phyloP scores from a whole-genome alignment of 2,113 vertebrate genomes.

The Hydrolagus affinis region DNA sequence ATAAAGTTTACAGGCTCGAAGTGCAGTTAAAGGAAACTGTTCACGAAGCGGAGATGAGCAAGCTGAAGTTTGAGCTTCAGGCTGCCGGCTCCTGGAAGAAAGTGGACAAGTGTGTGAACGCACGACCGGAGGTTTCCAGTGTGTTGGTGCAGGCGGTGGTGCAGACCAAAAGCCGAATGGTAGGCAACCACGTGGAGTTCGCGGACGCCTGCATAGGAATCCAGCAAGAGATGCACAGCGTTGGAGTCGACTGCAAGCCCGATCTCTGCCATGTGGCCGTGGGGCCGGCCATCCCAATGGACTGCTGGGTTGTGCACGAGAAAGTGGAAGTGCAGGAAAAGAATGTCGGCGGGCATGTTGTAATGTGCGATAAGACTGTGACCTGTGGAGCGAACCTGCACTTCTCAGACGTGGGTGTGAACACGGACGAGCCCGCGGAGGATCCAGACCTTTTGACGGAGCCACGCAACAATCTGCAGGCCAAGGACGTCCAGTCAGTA shows the following conservation, averaged over 20 bases:
- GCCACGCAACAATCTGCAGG: conserved; percentile 10
- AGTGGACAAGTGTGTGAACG: conserved; percentile 68
- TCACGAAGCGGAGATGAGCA: conserved; percentile 87
- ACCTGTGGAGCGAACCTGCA: conserved; percentile 55
- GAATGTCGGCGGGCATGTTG: conserved; percentile 48
- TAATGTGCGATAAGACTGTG: conserved; percentile 45
- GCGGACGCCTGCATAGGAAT: conserved; percentile 51
- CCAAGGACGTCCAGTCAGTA: conserved; percentile 54
- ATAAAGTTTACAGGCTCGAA: conserved; percentile 85
- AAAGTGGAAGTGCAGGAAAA: conserved; percentile 56
- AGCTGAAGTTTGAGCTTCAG: conserved; percentile 85
- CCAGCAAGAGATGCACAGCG: conserved; percentile 44
- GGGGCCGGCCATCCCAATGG: conserved; percentile 72
- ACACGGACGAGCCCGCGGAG: conserved; percentile 58
- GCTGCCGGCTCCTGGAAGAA: conserved; percentile 78
- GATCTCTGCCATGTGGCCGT: conserved; percentile 29
- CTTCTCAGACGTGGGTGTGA: conserved; percentile 60
- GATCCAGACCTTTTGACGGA: conserved; percentile 38
- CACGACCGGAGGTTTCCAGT: conserved; percentile 62
- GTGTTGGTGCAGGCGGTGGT: conserved; percentile 65
- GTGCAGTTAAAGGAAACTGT: conserved; percentile 85
- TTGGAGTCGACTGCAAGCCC: conserved; percentile 64
- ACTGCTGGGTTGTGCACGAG: conserved; percentile 68
- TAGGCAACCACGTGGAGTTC: conserved; percentile 59
- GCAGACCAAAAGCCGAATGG: conserved; percentile 64